These are phyloP conservation scores for Oophaga pumilio DNA, from an alignment of 2,113 vertebrate species.

Conservation along the genomic window DNA sequence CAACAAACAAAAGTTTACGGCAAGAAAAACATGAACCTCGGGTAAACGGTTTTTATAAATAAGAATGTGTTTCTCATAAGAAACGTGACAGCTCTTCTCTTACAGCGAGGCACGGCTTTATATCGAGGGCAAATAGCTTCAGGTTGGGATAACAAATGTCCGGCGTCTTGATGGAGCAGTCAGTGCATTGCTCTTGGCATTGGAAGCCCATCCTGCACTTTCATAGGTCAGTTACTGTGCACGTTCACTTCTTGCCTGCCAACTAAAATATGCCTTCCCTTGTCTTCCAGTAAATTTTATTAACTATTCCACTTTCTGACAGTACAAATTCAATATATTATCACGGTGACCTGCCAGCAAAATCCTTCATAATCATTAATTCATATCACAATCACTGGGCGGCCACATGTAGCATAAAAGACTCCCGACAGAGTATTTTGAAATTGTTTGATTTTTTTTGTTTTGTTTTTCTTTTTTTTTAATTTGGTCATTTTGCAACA, in stretches of 20 bases:
- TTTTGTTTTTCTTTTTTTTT: too few relatives aligned
- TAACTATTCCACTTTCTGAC: too few relatives aligned
- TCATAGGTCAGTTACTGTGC: background rate
- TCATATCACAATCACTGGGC: too few relatives aligned
- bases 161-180: background rate
- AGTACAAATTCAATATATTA: too few relatives aligned
- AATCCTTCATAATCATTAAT: too few relatives aligned
- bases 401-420: too few relatives aligned
- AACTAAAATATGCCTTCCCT: too few relatives aligned
- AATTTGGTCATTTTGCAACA: too few relatives aligned
- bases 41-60: conserved; percentile 8
- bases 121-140: background rate
- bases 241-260: background rate
- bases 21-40: background rate
- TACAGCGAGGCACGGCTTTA: background rate
- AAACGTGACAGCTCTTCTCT: background rate
- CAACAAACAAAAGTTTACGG: conserved; percentile 41
- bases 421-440: too few relatives aligned
- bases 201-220: background rate
- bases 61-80: background rate
- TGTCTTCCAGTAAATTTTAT: too few relatives aligned
- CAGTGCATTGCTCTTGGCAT: background rate
- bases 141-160: background rate
- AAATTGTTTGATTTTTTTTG: too few relatives aligned
- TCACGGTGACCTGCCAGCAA: too few relatives aligned